Conservation (phyloP, 2,113 vertebrate genomes). For the human (Homo sapiens) region DNA sequence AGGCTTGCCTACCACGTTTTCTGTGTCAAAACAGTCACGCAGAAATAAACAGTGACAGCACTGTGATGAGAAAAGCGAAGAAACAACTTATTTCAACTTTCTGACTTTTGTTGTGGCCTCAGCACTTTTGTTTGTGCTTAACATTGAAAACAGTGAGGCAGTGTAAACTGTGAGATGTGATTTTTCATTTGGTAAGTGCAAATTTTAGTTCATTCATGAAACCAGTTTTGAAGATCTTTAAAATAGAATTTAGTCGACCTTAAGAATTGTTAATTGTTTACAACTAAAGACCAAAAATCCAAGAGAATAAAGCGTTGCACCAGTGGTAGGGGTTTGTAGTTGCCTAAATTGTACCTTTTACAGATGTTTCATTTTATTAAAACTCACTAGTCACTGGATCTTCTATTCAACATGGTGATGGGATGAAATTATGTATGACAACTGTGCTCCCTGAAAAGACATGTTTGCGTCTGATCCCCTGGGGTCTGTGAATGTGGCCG, state of each 20-base stretch:
- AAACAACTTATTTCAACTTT: not conserved
- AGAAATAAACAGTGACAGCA: not conserved
- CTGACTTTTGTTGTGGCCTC: not conserved
- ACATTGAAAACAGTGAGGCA: not conserved
- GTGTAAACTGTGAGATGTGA: not conserved
- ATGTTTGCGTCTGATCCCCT: too few relatives aligned
- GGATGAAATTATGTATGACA: too few relatives aligned
- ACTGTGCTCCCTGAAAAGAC: not conserved
- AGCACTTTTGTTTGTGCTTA: not conserved
- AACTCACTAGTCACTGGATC: not conserved
- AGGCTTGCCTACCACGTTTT: not conserved
- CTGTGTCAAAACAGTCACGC: not conserved
- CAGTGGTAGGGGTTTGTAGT: not conserved
- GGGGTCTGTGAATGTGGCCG: not conserved
- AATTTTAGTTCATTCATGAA: not conserved
- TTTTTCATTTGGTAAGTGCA: not conserved
- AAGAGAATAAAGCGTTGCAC: not conserved
- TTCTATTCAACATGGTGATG: not conserved
- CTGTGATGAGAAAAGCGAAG: not conserved
- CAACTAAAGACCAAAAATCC: not conserved
- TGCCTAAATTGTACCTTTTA: not conserved
- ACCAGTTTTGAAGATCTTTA: not conserved
- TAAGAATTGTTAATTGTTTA: not conserved
- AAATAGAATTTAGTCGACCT: not conserved
- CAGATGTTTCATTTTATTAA: not conserved